Conservation (phyloP, 2,113 vertebrate genomes). For the Saccopteryx leptura region DNA sequence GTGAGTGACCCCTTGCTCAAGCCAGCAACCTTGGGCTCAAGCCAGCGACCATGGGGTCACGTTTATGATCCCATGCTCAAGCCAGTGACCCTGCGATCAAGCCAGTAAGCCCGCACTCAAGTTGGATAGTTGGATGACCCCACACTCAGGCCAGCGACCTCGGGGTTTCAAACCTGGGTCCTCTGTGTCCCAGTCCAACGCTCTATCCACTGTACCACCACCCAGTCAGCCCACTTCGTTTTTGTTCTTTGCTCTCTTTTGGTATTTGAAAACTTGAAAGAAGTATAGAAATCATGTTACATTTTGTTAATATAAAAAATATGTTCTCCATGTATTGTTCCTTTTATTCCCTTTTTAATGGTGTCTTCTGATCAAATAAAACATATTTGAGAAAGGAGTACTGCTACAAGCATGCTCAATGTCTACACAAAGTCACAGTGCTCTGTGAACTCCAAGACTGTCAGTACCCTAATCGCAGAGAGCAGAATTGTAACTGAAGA, state of each 20-base stretch:
- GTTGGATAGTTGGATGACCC: too few relatives aligned
- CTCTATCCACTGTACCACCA: too few relatives aligned
- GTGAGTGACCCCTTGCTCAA: too few relatives aligned
- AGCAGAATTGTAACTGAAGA: constrained; percentile 6
- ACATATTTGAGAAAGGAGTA: not conserved
- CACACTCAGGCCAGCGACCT: too few relatives aligned
- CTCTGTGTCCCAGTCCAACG: too few relatives aligned
- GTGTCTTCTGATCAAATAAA: not conserved
- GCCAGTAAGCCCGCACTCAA: too few relatives aligned
- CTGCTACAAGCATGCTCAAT: not conserved
- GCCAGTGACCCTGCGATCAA: too few relatives aligned
- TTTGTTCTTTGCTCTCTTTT: not conserved
- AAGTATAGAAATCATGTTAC: not conserved
- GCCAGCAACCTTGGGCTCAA: too few relatives aligned
- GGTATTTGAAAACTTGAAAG: constrained; percentile 9
- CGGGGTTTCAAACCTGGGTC: too few relatives aligned
- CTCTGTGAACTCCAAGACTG: not conserved
- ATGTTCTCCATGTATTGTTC: not conserved
- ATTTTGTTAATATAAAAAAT: constrained; percentile 39
- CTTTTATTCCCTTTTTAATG: not conserved
- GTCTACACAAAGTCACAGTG: not conserved
- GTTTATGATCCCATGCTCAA: too few relatives aligned
- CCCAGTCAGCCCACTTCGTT: too few relatives aligned
- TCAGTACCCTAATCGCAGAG: not conserved
- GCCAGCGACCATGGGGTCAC: too few relatives aligned